Evolutionary conservation across 2,797 vertebrate genomes (phyloP), one percentile per base, ranked within the genome.

Genomic region (Hipposideros larvatus): DNA sequence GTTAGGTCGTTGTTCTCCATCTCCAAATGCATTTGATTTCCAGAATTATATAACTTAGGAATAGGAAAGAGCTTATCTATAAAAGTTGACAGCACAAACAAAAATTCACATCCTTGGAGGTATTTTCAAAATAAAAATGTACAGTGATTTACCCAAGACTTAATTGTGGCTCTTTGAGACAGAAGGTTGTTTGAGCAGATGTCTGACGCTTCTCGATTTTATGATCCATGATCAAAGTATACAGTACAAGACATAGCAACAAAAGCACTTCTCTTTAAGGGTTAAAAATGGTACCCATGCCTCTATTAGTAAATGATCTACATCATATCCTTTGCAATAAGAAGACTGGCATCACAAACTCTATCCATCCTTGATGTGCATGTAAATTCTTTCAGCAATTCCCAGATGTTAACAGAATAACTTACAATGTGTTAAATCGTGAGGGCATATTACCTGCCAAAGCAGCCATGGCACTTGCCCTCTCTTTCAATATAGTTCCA

Each of bases 401-500:
- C 43, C 46, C 28, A 46, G 85, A 37, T 3, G 46, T 19, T 19
- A 48, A 61, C 7, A 66, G n/a, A 74, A 91, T 83, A 16, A 19
- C 4, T 10, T 4, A 31, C 4, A 24, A 5, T 1, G 31, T 46
- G 28, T 37, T 70, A 48, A 46, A 53, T 2, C 1, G 0, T 4
- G 11, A 66, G 3, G 43, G 0, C 1, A 4, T 0, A 55, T 97
- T 98, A 99, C 99, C 99, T 99, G 98, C 99, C 99, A 93, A 99
- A 99, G 97, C 99, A 99, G 94, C 99, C 99, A 22, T 94, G 98
- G 94, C 99, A 99, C 10, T 95, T 97, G 26, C 99, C 99, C 90
- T 99, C 99, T 93, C 99, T 99, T 93, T 99, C 98, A 6, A 98
- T 1, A 9, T 99, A 99, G 97, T 99, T 99, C 99, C 99, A 99